Conservation (phyloP, 2,888 invertebrate species). For the Conus canariensis region DNA sequence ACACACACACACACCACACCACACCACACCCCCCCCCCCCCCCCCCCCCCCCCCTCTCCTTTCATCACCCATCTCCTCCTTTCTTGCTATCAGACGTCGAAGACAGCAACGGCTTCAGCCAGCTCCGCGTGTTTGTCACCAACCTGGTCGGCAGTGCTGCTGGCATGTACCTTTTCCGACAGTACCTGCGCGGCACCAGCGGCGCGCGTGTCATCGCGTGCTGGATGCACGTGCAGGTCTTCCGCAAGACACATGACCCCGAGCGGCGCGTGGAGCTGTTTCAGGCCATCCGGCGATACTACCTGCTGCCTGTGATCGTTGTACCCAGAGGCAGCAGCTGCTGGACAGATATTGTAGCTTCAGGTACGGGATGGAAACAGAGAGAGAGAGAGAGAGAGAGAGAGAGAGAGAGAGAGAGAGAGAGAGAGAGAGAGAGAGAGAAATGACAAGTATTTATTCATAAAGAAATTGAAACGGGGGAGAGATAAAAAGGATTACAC, state of each 20-base stretch:
- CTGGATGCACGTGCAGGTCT: slow-evolving; percentile 40
- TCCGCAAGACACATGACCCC: slow-evolving; percentile 24
- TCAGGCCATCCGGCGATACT: background rate
- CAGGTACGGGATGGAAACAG: background rate
- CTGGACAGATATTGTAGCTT: slow-evolving; percentile 13
- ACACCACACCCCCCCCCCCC: no score
- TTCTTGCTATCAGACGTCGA: background rate
- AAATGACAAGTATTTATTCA: background rate
- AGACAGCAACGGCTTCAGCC: background rate
- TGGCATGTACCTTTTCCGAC: slow-evolving; percentile 40
- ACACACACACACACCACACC: no score
- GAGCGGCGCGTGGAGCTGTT: slow-evolving; percentile 29
- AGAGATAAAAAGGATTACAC: no score
- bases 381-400: background rate
- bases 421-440: background rate
- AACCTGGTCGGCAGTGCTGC: slow-evolving; percentile 36
- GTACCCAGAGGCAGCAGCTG: background rate
- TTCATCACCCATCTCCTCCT: no score
- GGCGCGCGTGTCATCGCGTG: slow-evolving; percentile 28
- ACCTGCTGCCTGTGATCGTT: slow-evolving; percentile 10
- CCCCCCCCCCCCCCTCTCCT: no score
- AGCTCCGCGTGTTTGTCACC: background rate
- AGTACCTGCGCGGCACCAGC: slow-evolving; percentile 11
- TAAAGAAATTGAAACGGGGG: no score
- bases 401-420: background rate